phyloP scores from a whole-genome alignment of 2,113 vertebrate genomes.

The Melanerpes formicivorus region DNA sequence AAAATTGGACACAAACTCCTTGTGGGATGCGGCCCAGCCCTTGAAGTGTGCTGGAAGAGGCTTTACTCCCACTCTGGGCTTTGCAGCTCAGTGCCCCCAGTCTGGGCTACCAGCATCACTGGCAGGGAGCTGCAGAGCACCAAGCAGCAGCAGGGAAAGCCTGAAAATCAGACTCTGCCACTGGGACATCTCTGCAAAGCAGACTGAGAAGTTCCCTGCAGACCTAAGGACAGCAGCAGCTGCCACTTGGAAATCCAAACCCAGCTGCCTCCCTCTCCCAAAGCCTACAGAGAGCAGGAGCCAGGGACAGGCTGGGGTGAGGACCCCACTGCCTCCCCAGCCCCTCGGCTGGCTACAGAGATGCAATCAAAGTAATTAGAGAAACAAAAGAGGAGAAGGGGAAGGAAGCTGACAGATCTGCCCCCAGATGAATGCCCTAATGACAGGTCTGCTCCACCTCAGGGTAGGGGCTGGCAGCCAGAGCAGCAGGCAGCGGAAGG shows the following conservation, averaged over 20 bases:
- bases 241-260: not conserved
- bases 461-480: conserved; percentile 29
- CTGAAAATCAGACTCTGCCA: not conserved
- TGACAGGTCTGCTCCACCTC: conserved; percentile 57
- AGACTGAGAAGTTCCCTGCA: not conserved
- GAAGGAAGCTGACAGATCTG: conserved; percentile 59
- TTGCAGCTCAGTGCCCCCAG: not conserved
- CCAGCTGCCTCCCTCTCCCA: fast-evolving
- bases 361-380: conserved; percentile 59
- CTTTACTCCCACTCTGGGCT: not conserved
- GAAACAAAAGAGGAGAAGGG: conserved; percentile 52
- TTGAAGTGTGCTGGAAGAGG: not conserved
- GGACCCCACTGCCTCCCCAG: not conserved
- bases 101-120: fast-evolving
- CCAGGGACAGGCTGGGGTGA: fast-evolving
- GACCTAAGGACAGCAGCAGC: not conserved
- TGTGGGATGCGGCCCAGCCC: not conserved
- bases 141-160: fast-evolving
- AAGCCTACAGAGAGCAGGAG: not conserved
- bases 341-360: not conserved
- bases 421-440: conserved; percentile 36
- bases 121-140: not conserved
- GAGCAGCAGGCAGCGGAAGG: conserved; percentile 16
- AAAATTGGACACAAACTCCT: not conserved
- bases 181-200: not conserved